Base-by-base conservation (phyloP, 2,797 vertebrate species). In the Bovichtus diacanthus region DNA sequence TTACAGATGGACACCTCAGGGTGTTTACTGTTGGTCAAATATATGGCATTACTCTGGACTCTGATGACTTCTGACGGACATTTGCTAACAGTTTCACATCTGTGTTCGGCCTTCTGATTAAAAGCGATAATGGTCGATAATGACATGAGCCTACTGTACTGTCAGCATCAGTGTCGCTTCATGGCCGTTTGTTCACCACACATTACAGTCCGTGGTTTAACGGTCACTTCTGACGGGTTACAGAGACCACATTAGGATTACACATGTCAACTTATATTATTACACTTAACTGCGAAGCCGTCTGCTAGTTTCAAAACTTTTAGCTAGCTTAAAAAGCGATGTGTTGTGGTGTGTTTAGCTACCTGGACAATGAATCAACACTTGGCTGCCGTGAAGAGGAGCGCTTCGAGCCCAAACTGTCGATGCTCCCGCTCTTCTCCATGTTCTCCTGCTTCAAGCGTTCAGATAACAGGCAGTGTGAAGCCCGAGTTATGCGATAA, bases 311-410 rank as follows among this genome's bases (percentile, higher is more conserved):
- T 69, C 0, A 10, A 70, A 87, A 84, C 78, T 87, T 85, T 61
- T 9, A 29, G 19, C 65, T 31, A 65, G 56, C 61, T 62, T 29
- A 3, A 15, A 60, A 31, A 13, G 49, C 36, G n/a, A 0, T 6
- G 46, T 58, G 44, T 27, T 31, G 61, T 36, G 70, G 27, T 41
- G 55, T 27, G 23, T 69, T 82, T 63, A 66, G 73, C 74, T 90
- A 96, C 95, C 95, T 95, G 90, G 94, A 91, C 80, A 95, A 89
- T 89, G 95, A 95, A 90, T 95, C 94, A 66, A 94, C 92, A 81
- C 95, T 96, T 9, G 94, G 93, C 76, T 95, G 94, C 59, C 94
- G 88, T 29, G 95, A 95, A 0, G 94, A 94, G 74, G 93, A 93
- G 21, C 78, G 91, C n/a, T 93, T 95, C 16, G 95, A 95, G 43